Conservation (phyloP, 2,113 vertebrate genomes). For the Siniperca chuatsi region DNA sequence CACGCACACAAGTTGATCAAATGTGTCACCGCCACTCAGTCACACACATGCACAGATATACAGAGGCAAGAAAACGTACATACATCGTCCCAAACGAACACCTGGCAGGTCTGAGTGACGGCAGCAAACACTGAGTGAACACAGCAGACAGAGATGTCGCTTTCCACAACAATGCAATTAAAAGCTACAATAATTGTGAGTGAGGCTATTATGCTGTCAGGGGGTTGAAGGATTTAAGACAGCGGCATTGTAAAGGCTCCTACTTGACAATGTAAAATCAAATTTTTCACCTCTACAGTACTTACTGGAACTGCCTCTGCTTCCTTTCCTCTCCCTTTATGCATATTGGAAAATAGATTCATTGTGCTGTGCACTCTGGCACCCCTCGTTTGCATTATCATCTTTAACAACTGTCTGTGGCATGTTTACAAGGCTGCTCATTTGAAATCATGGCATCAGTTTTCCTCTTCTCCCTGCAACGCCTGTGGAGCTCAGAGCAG, state of each 20-base stretch:
- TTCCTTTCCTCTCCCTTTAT: conserved; percentile 17
- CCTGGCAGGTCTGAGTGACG: conserved; percentile 68
- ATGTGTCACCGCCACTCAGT: conserved; percentile 56
- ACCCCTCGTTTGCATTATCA: conserved; percentile 56
- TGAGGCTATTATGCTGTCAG: conserved; percentile 71
- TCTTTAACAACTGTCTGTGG: conserved; percentile 68
- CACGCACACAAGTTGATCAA: conserved; percentile 61
- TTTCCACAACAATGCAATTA: conserved; percentile 73
- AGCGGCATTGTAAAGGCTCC: conserved; percentile 52
- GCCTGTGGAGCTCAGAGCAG: conserved; percentile 47
- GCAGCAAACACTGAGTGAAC: conserved; percentile 22
- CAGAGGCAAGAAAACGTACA: neutral
- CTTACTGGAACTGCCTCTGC: conserved; percentile 16
- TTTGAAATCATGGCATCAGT: conserved; percentile 66
- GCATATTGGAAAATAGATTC: conserved; percentile 53
- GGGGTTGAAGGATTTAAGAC: conserved; percentile 66
- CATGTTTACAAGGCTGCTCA: conserved; percentile 74
- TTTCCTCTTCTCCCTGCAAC: conserved; percentile 28
- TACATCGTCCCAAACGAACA: conserved; percentile 7
- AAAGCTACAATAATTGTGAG: conserved; percentile 71
- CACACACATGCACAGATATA: conserved; percentile 5
- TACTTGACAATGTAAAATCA: conserved; percentile 45
- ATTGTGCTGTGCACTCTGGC: conserved; percentile 46
- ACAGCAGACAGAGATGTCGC: conserved; percentile 46
- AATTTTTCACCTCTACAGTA: conserved; percentile 29